phyloP scores from a whole-genome alignment of 1,140 invertebrate genomes.

The Cardiocondyla obscurior region DNA sequence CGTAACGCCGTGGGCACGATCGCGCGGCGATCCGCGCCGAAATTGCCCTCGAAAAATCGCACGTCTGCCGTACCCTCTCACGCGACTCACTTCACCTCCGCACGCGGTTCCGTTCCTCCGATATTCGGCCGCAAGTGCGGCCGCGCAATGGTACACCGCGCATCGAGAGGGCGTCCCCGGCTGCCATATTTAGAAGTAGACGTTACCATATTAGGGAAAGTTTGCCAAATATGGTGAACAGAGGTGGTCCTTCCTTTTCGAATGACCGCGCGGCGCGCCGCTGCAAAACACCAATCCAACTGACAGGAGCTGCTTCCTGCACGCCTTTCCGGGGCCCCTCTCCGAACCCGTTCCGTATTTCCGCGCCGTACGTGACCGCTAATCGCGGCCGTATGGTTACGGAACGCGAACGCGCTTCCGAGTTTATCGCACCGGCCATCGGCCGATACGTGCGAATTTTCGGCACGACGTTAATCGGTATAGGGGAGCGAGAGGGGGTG shows the following conservation, averaged over 20 bases:
- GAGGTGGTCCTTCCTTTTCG: constrained; percentile 83
- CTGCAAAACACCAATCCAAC: constrained; percentile 83
- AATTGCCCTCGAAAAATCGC: constrained; percentile 49
- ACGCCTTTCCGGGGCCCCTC: constrained; percentile 77
- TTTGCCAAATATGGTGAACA: constrained; percentile 89
- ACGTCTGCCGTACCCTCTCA: no score
- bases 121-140: constrained; percentile 35
- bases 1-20: not conserved
- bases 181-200: constrained; percentile 90
- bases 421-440: not conserved
- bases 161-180: constrained; percentile 86
- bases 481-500: not conserved
- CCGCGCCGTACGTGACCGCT: constrained; percentile 51
- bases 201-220: constrained; percentile 89
- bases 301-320: constrained; percentile 81
- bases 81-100: no score
- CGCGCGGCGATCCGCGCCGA: constrained; percentile 19
- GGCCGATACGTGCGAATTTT: constrained; percentile 21
- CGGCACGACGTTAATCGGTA: not conserved
- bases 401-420: constrained; percentile 21
- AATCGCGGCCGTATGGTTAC: constrained; percentile 13
- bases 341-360: constrained; percentile 51
- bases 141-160: constrained; percentile 82
- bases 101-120: not conserved
- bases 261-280: constrained; percentile 79